Evolutionary conservation across 2,797 vertebrate genomes (phyloP), one percentile per base, ranked within the genome.

Genomic region (Scolopax bukidnonensis): DNA sequence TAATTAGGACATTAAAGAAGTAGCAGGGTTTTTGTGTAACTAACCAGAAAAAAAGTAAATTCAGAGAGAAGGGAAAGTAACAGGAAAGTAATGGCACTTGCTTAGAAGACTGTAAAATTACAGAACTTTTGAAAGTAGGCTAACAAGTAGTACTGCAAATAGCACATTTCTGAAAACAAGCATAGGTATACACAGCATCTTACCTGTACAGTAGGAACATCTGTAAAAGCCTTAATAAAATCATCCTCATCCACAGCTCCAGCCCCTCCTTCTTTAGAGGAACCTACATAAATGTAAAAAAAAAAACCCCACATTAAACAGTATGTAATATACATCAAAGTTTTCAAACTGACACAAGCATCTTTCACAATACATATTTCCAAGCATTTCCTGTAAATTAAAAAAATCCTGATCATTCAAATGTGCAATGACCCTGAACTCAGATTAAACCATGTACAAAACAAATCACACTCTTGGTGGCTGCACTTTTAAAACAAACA

Each of bases 161-260:
- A 70, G n/a, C 1, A 0, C 27, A 48, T 38, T 79, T 53, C 63
- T 84, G 43, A 57, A 85, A 74, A 65, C 15, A 86, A 68, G 51
- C 10, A 16, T 2, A 1, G 61, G 50, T 24, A 47, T 5, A 60
- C 9, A 56, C 21, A 76, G 48, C 7, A 67, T n/a, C 83, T 95
- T 96, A 99, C 99, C 98, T 99, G 99, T 94, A 99, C 98, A 97
- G 98, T 92, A 87, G 99, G 99, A 89, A 99, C 99, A 90, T 99
- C 99, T 90, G 99, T 99, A 97, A 99, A 99, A 25, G 98, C 98
- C 97, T 98, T 99, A 94, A 99, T 98, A 93, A 99, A 99, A 97
- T 99, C 99, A 73, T 99, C 99, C 92, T 99, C 99, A 97, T 99
- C 99, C 76, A 99, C 96, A 51, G 94, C 99, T 59, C 99, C 99